phyloP scores from a whole-genome alignment of 2,113 vertebrate genomes.

The Craseonycteris thonglongyai region DNA sequence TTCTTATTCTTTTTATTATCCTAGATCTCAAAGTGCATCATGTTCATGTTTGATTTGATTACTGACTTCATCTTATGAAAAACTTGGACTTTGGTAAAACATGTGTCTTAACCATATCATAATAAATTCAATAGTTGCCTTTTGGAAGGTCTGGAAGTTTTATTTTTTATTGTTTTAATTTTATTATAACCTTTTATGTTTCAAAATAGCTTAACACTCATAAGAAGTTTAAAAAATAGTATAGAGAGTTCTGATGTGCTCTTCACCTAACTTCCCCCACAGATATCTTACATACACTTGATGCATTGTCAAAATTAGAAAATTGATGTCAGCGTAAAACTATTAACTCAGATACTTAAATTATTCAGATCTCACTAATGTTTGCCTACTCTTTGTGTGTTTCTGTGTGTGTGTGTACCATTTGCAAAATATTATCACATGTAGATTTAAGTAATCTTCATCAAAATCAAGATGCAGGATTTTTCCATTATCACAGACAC shows the following conservation, averaged over 20 bases:
- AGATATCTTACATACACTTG: neutral
- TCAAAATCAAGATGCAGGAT: neutral
- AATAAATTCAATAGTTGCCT: neutral
- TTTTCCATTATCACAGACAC: neutral
- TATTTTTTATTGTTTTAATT: neutral
- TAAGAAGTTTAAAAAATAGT: neutral
- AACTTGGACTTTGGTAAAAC: neutral
- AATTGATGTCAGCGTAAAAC: neutral
- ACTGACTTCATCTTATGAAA: neutral
- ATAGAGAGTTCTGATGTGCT: neutral
- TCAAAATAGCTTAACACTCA: neutral
- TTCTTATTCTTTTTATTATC: neutral
- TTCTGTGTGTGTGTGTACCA: neutral
- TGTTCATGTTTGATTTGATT: neutral
- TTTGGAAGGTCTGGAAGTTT: neutral
- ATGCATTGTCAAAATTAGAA: neutral
- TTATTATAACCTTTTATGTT: neutral
- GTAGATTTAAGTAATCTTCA: neutral
- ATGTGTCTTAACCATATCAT: neutral
- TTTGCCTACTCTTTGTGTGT: neutral
- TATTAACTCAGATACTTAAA: neutral
- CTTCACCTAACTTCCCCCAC: neutral
- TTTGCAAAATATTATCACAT: neutral
- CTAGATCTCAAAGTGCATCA: neutral
- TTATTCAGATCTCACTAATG: neutral